Conservation (phyloP, 2,113 vertebrate species). For the Gymnocephalus cernua region DNA sequence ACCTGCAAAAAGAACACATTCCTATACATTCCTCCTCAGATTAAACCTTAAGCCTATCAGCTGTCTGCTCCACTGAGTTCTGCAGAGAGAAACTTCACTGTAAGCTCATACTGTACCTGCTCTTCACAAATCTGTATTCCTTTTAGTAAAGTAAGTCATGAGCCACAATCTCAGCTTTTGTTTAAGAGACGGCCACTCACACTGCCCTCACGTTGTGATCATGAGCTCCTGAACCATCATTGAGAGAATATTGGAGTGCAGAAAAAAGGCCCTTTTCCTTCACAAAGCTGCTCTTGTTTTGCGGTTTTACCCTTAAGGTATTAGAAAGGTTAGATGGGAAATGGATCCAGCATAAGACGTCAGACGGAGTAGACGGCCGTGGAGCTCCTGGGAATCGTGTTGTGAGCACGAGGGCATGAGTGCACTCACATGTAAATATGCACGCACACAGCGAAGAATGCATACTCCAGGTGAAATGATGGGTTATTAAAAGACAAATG, state of each 20-base stretch:
- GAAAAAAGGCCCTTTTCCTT: slow-evolving; percentile 4
- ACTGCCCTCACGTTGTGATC: slow-evolving; percentile 77
- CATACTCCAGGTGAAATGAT: not conserved
- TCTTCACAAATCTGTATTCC: not conserved
- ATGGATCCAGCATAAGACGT: slow-evolving; percentile 66
- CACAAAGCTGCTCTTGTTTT: slow-evolving; percentile 80
- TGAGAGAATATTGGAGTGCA: not conserved
- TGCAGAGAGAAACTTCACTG: not conserved
- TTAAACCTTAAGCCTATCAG: slow-evolving; percentile 50
- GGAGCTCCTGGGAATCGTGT: slow-evolving; percentile 32
- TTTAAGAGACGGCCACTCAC: slow-evolving; percentile 22
- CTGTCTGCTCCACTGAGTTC: not conserved
- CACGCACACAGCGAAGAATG: not conserved
- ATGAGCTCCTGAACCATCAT: slow-evolving; percentile 75
- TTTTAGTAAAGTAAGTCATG: not conserved
- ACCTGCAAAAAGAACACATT: slow-evolving; percentile 33
- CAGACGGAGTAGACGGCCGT: not conserved
- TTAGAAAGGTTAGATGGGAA: slow-evolving; percentile 73
- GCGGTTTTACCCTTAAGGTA: slow-evolving; percentile 64
- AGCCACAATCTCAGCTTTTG: slow-evolving; percentile 38
- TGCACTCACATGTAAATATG: too few relatives aligned
- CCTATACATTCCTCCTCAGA: slow-evolving; percentile 55
- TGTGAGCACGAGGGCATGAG: not conserved
- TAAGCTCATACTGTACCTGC: not conserved
- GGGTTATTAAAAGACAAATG: too few relatives aligned